Percentiles rank a stretch among this genome's conserved stretches.
phyloP scores from a whole-genome alignment of 2,113 vertebrate species.

The Ornithorhynchus anatinus region DNA sequence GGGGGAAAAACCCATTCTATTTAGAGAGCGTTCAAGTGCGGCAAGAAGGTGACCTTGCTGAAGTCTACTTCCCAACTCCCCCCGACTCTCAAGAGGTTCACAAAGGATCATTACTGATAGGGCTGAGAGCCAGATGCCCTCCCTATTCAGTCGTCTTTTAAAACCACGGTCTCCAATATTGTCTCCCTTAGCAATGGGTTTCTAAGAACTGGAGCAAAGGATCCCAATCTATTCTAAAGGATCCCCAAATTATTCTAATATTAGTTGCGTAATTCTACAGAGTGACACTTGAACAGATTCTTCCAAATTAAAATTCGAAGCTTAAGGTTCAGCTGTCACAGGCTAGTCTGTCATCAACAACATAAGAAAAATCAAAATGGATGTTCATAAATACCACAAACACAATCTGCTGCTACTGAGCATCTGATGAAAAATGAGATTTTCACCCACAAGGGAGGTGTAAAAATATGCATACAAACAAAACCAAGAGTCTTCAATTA shows the following conservation, averaged over 20 bases:
- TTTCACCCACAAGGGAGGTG: not conserved
- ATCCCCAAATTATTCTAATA: conserved; percentile 23
- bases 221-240: conserved; percentile 28
- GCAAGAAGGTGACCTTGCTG: not conserved
- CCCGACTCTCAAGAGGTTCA: not conserved
- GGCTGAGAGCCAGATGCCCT: not conserved
- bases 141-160: conserved; percentile 29
- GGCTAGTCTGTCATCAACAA: conserved; percentile 14
- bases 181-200: conserved; percentile 30
- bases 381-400: too few species aligned
- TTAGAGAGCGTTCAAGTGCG: not conserved
- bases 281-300: not conserved
- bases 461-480: not conserved
- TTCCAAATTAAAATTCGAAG: conserved; percentile 10
- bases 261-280: conserved; percentile 19
- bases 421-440: not conserved
- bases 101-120: not conserved
- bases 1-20: not conserved
- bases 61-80: not conserved
- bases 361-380: conserved; percentile 1
- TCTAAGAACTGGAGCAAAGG: conserved; percentile 35
- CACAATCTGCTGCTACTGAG: not conserved
- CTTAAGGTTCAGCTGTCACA: conserved; percentile 37
- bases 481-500: not conserved
- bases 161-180: conserved; percentile 27